Percentiles rank a stretch among this genome's conserved stretches.
phyloP scores from a whole-genome alignment of 2,888 invertebrate genomes.

The Blastobasis lacticolella region DNA sequence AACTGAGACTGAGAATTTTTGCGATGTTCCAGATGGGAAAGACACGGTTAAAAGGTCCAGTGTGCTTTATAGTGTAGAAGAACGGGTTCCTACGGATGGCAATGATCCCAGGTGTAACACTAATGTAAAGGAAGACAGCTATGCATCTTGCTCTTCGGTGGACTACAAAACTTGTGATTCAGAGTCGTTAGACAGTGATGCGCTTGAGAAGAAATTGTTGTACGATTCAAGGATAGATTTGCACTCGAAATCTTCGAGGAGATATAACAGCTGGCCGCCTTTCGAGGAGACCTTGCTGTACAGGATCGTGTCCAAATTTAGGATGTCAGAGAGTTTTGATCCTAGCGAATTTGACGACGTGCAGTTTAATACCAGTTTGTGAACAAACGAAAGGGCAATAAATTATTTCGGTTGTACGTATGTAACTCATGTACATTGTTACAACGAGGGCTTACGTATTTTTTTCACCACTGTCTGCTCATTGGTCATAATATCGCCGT shows the following conservation, averaged over 20 bases:
- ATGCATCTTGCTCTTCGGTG: constrained; percentile 23
- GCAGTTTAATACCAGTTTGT: constrained; percentile 17
- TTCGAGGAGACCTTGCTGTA: constrained; percentile 57
- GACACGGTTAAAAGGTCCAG: constrained; percentile 12
- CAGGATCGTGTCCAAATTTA: constrained; percentile 52
- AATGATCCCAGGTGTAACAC: too few species aligned
- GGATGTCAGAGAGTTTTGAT: constrained; percentile 65
- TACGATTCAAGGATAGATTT: constrained; percentile 32
- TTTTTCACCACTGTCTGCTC: background rate
- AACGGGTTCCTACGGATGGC: constrained; percentile 4
- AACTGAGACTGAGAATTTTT: background rate
- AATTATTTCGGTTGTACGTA: background rate
- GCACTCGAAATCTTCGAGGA: constrained; percentile 18
- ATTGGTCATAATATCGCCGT: too few species aligned
- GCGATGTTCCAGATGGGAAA: background rate
- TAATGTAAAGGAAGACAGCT: constrained; percentile 11
- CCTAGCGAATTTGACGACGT: constrained; percentile 40
- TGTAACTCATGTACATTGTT: background rate
- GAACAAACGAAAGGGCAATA: background rate
- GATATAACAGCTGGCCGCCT: constrained; percentile 58
- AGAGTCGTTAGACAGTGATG: constrained; percentile 10
- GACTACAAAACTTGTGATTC: constrained; percentile 31
- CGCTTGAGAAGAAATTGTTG: constrained; percentile 25
- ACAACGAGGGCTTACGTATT: constrained; percentile 1
- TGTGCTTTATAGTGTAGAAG: constrained; percentile 13